Conservation (phyloP, 2,797 vertebrate genomes). For the Lepilemur ruficaudatus region DNA sequence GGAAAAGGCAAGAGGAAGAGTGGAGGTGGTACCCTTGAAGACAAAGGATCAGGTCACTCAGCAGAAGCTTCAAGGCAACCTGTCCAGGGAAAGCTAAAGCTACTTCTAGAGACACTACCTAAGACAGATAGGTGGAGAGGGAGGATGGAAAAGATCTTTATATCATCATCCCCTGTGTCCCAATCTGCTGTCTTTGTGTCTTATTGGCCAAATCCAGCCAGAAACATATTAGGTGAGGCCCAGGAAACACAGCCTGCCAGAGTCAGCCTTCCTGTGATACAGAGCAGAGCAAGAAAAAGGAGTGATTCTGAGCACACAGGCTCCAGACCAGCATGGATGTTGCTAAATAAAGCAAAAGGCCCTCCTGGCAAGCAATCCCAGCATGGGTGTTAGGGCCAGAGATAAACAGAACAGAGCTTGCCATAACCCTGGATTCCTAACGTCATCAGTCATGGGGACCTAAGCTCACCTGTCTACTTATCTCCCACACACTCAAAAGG, state of each 20-base stretch:
- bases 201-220: neutral
- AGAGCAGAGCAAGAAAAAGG: neutral
- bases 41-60: neutral
- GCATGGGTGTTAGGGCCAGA: neutral
- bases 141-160: neutral
- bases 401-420: constrained; percentile 21
- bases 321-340: neutral
- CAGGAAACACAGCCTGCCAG: neutral
- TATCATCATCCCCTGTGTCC: neutral
- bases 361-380: neutral
- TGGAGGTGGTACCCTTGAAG: neutral
- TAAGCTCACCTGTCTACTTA: neutral
- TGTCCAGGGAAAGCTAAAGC: neutral
- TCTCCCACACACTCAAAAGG: neutral
- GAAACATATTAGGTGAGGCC: neutral
- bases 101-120: neutral
- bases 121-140: neutral
- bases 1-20: neutral
- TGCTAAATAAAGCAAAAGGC: constrained; percentile 47
- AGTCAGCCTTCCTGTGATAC: neutral
- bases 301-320: neutral
- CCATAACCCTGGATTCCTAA: neutral
- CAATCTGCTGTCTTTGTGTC: neutral
- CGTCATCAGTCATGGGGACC: neutral
- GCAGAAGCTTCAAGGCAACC: neutral